A percentile compares a stretch with the other conserved stretches of the same genome.
Evolutionary conservation across 2,888 invertebrate genomes (phyloP).

Genomic region (Microchrysa polita): DNA sequence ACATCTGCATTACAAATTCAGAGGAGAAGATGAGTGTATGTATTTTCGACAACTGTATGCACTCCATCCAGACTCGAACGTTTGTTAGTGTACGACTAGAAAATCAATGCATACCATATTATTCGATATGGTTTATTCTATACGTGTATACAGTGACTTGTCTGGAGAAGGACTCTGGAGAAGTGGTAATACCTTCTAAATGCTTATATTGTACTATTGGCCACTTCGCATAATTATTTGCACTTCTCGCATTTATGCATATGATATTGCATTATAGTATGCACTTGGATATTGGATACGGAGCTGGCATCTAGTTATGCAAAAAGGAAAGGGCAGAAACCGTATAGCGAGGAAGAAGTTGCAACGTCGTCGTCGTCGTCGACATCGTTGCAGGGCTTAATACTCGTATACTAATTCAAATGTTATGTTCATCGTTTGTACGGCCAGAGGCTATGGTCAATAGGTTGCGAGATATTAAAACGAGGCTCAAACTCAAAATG

Average conservation of each 20-base stretch:
- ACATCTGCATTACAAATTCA: conserved; percentile 14
- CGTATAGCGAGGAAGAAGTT: neutral
- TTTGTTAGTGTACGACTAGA: conserved; percentile 20
- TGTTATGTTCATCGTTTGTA: conserved; percentile 38
- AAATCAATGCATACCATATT: conserved; percentile 40
- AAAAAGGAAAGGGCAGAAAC: neutral
- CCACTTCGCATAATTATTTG: conserved; percentile 44
- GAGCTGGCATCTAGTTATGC: neutral
- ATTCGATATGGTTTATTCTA: conserved; percentile 8
- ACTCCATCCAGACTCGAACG: no score
- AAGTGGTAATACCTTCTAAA: conserved; percentile 40
- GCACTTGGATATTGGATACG: conserved; percentile 6
- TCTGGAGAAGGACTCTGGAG: conserved; percentile 25
- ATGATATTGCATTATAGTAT: conserved; percentile 34
- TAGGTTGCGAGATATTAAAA: conserved; percentile 40
- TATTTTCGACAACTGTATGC: conserved; percentile 29
- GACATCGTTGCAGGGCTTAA: conserved; percentile 19
- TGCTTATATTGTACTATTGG: conserved; percentile 39
- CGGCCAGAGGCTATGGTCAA: conserved; percentile 33
- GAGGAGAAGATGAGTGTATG: conserved; percentile 16
- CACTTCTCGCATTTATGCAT: conserved; percentile 43
- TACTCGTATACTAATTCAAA: conserved; percentile 43
- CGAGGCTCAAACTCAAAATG: conserved; percentile 32
- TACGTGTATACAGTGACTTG: neutral
- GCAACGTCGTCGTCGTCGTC: no score